phyloP scores from a whole-genome alignment of 1,140 invertebrate genomes.

The Steinernema feltiae region DNA sequence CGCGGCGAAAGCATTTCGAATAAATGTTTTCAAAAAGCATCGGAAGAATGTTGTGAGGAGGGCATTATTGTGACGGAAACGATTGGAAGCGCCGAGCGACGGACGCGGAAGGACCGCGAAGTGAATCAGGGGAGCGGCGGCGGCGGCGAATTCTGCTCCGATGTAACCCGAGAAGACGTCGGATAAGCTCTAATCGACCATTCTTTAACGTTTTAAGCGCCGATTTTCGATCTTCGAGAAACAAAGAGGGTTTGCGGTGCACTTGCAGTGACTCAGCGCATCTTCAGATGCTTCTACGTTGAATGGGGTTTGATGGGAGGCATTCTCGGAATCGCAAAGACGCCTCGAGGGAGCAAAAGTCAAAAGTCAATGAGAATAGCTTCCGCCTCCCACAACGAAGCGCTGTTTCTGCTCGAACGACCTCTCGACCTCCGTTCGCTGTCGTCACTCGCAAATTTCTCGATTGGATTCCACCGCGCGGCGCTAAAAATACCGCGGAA shows the following conservation, averaged over 20 bases:
- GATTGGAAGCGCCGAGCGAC: neutral
- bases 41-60: neutral
- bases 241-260: neutral
- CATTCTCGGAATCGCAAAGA: too few species aligned
- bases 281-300: too few species aligned
- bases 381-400: neutral
- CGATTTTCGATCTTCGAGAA: conserved; percentile 1
- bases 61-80: neutral
- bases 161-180: neutral
- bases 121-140: neutral
- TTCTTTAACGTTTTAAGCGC: neutral
- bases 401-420: neutral
- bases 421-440: neutral
- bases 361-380: neutral
- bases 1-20: too few species aligned
- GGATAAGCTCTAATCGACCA: neutral
- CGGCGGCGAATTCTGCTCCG: neutral
- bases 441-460: neutral
- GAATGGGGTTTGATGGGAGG: too few species aligned
- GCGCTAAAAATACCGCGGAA: neutral
- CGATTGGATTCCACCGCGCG: neutral
- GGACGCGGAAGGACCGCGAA: neutral
- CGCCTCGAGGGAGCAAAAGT: neutral
- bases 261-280: neutral
- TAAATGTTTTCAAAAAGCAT: neutral